These are phyloP conservation scores for Rotaria sp. DNA, from an alignment of 2,888 invertebrate genomes.

Conservation along the genomic window DNA sequence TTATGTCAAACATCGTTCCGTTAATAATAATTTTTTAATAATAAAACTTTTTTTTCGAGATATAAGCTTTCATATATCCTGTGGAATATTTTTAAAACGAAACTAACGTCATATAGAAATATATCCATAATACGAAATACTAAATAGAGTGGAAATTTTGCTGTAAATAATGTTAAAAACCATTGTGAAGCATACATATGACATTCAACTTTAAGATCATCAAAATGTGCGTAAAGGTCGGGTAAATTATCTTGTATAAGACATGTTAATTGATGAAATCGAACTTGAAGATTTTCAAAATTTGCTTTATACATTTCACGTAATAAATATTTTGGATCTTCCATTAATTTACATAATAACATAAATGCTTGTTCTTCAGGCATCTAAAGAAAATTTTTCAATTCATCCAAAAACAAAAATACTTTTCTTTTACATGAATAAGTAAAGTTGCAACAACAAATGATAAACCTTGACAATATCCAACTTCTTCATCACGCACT, in stretches of 20 bases:
- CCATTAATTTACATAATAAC: constrained; percentile 90
- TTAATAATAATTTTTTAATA: too few relatives aligned
- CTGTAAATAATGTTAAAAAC: constrained; percentile 98
- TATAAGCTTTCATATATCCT: background rate
- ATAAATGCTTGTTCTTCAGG: constrained; percentile 99
- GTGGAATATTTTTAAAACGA: background rate
- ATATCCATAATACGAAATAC: constrained; percentile 91
- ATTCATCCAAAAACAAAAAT: background rate
- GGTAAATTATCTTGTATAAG: constrained; percentile 46
- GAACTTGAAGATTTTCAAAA: constrained; percentile 86
- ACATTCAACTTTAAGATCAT: constrained; percentile 75
- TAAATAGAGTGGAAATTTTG: constrained; percentile 89
- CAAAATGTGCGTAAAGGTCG: constrained; percentile 58
- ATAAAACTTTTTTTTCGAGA: too few relatives aligned
- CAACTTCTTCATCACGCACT: constrained; percentile 90
- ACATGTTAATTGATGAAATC: constrained; percentile 85
- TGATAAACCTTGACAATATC: constrained; percentile 96
- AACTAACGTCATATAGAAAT: constrained; percentile 33
- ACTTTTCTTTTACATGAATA: constrained; percentile 62
- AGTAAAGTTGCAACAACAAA: constrained; percentile 91
- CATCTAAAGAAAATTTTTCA: constrained; percentile 60
- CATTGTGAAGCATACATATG: constrained; percentile 99
- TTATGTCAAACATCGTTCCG: too few relatives aligned
- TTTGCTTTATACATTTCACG: constrained; percentile 90
- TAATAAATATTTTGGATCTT: constrained; percentile 71